Evolutionary conservation across 1,140 invertebrate species (phyloP), one percentile per base, ranked within the genome.

Genomic region (Ceratina calcarata): DNA sequence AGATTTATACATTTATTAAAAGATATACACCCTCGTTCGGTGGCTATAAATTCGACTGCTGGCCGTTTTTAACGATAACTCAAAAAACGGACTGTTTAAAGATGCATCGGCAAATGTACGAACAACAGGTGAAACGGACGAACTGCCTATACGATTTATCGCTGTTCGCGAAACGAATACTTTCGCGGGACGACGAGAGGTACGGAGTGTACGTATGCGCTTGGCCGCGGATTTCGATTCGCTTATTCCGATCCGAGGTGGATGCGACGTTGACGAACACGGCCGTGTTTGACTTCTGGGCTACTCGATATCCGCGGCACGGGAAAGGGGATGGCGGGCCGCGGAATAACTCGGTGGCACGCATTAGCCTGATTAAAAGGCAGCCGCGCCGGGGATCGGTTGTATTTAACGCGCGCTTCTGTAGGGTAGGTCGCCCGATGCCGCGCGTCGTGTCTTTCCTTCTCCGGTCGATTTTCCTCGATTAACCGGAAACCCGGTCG

Each of bases 291-390:
- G 74, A 69, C 69, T 77, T 77, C 32, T 22, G 0, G 22, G 45
- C 24, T 61, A 32, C 57, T n/a, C 75, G 75, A 70, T 61, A 70
- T 61, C 18, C 53, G 20, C 18, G 57, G n/a, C 58, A 18, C 18
- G 45, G 12, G 58, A 27, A 68, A 62, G 37, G 62, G 75, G 68
- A 49, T 64, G 72, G 71, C 75, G 75, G 70, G 60, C 75, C 75
- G 13, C 58, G 69, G 69, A 53, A 64, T 78, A 78, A 72, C 69
- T 78, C 68, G 51, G 57, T 49, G 76, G 27, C 22, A 65, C 76
- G 76, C 76, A 78, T 78, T 78, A 78, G 76, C 76, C 76, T 78
- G 76, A 78, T 78, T 78, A 78, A 78, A 78, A 78, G 76, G 58
- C 75, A 22, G 67, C n/a, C 24, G 4, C 24, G 20, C 58, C 53